These are phyloP conservation scores for Hirtodrosophila trivittata DNA, from an alignment of 2,888 invertebrate species.

Conservation along the genomic window DNA sequence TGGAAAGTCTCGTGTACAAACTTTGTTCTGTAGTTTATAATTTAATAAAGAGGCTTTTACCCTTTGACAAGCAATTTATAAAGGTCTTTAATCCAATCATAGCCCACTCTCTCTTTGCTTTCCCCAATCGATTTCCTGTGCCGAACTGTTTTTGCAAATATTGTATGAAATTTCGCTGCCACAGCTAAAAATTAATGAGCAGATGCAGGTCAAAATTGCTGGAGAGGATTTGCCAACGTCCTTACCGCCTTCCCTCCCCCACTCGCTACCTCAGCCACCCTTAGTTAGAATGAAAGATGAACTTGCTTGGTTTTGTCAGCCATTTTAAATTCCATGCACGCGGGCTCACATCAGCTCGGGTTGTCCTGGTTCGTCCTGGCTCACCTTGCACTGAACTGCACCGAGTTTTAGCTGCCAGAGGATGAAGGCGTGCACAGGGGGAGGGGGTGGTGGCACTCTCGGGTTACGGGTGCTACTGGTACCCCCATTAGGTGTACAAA, in stretches of 20 bases:
- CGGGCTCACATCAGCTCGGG: conserved; percentile 4
- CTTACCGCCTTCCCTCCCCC: not conserved
- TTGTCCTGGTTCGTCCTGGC: not conserved
- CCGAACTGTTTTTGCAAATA: conserved; percentile 1
- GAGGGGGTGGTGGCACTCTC: not conserved
- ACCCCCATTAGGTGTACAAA: conserved; percentile 15
- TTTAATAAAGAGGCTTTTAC: no score
- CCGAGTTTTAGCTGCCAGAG: conserved; percentile 8
- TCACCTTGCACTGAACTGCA: conserved; percentile 23
- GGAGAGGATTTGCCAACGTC: conserved; percentile 8
- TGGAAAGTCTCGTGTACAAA: no score
- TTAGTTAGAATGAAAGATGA: conserved; percentile 15
- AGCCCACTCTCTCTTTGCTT: no score
- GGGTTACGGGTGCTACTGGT: conserved; percentile 6
- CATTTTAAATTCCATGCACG: conserved; percentile 44
- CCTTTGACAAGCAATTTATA: no score
- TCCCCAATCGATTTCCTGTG: not conserved
- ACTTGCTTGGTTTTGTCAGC: conserved; percentile 32
- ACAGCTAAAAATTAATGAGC: conserved; percentile 36
- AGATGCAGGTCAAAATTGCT: conserved; percentile 38
- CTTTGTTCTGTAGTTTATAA: no score
- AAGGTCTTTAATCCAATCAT: no score
- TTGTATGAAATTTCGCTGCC: conserved; percentile 14
- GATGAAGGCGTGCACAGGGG: not conserved
- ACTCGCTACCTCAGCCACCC: no score